Evolutionary conservation across 2,113 vertebrate genomes (phyloP).

Genomic region (Syrmaticus mikado): DNA sequence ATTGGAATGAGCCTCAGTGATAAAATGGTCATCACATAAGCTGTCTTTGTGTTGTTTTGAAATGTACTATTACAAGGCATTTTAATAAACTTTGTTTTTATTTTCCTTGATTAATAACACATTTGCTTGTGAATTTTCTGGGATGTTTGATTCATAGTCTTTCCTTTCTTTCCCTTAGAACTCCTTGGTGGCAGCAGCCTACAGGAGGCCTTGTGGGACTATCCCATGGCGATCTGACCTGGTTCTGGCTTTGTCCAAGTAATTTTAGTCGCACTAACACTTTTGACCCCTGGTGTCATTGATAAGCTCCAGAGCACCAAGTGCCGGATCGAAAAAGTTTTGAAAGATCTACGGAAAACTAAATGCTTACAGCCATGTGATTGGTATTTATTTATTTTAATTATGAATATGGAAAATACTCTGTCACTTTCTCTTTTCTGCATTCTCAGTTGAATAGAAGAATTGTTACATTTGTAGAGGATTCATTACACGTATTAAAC

Average conservation of each 20-base stretch:
- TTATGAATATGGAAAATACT: slow-evolving; percentile 34
- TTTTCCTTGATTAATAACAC: slow-evolving; percentile 97
- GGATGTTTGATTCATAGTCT: slow-evolving; percentile 89
- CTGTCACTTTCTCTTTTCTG: slow-evolving; percentile 33
- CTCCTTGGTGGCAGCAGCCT: slow-evolving; percentile 87
- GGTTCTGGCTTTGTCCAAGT: slow-evolving; percentile 85
- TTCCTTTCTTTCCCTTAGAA: slow-evolving; percentile 92
- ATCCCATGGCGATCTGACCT: slow-evolving; percentile 90
- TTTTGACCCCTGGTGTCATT: slow-evolving; percentile 81
- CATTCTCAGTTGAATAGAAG: not conserved
- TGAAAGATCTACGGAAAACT: slow-evolving; percentile 71
- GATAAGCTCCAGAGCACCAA: slow-evolving; percentile 82
- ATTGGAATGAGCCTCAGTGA: slow-evolving; percentile 72
- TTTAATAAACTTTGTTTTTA: slow-evolving; percentile 98
- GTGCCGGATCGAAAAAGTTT: slow-evolving; percentile 70
- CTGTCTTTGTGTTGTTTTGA: slow-evolving; percentile 81
- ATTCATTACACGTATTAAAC: not conserved
- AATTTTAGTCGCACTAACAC: slow-evolving; percentile 86
- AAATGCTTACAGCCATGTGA: slow-evolving; percentile 48
- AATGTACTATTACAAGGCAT: slow-evolving; percentile 80
- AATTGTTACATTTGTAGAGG: not conserved
- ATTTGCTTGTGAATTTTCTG: slow-evolving; percentile 88
- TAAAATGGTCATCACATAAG: slow-evolving; percentile 78
- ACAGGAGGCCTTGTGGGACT: slow-evolving; percentile 85
- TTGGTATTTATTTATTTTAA: slow-evolving; percentile 65